Evolutionary conservation across 2,113 vertebrate genomes (phyloP).

Genomic region (Petroica traversi): DNA sequence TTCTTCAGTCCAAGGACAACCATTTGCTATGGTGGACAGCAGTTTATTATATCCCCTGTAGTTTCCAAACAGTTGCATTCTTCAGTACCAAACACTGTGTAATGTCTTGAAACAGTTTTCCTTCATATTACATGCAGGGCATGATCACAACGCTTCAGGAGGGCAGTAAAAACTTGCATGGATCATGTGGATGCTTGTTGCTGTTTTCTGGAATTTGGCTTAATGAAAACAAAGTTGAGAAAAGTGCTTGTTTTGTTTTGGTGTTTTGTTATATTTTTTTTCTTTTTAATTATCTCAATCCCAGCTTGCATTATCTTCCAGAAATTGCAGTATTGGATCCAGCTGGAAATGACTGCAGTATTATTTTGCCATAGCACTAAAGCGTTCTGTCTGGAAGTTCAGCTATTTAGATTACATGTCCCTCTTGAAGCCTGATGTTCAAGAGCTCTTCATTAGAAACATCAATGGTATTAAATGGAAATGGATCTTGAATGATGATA

Average conservation of each 20-base stretch:
- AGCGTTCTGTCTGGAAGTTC: not conserved
- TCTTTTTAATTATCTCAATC: not conserved
- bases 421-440: conserved; percentile 1
- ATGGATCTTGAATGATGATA: not conserved
- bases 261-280: not conserved
- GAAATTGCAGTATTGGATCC: not conserved
- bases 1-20: not conserved
- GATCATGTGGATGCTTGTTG: not conserved
- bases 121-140: not conserved
- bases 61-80: not conserved
- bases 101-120: conserved; percentile 6
- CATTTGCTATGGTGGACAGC: not conserved
- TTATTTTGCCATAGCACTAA: not conserved
- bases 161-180: not conserved
- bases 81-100: not conserved
- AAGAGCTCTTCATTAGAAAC: conserved; percentile 34
- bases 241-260: not conserved
- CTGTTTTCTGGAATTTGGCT: not conserved
- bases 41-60: not conserved
- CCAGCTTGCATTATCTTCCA: not conserved
- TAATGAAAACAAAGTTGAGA: not conserved
- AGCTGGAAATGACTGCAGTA: not conserved
- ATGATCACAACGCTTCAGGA: not conserved
- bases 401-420: not conserved
- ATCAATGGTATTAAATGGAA: not conserved